Conservation (phyloP, 2,113 vertebrate genomes). For the Sisor rabdophorus region DNA sequence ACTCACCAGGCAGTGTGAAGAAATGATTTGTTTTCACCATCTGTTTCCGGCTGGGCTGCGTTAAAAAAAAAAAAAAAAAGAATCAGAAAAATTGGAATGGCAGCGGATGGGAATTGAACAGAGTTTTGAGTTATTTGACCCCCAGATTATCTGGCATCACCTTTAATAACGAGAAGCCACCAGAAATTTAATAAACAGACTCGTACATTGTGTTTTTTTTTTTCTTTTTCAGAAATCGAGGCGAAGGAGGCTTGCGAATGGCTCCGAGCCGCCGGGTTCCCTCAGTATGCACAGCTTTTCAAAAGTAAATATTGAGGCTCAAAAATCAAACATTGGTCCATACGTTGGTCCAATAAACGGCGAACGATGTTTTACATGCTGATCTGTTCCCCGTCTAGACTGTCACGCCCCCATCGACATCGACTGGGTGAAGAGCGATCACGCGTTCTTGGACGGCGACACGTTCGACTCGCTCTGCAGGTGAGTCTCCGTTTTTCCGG, state of each 20-base stretch:
- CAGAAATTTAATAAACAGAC: conserved; percentile 44
- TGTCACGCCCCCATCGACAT: conserved; percentile 72
- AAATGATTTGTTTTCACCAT: conserved; percentile 46
- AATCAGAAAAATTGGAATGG: conserved; percentile 34
- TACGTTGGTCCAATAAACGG: conserved; percentile 8
- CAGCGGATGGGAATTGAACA: conserved; percentile 40
- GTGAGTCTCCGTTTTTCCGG: conserved; percentile 49
- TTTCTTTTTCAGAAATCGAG: conserved; percentile 80
- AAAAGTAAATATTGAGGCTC: conserved; percentile 74
- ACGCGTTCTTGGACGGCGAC: conserved; percentile 76
- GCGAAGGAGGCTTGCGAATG: conserved; percentile 87
- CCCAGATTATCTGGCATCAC: conserved; percentile 45
- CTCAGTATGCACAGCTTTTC: conserved; percentile 86
- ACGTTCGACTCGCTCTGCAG: conserved; percentile 73
- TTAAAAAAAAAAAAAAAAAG: conserved; percentile 20
- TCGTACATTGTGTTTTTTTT: conserved; percentile 34
- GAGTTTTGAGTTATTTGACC: conserved; percentile 1
- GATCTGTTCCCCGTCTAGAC: conserved; percentile 59
- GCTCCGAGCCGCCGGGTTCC: conserved; percentile 84
- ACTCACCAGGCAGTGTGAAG: conserved; percentile 25
- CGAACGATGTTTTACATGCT: conserved; percentile 24
- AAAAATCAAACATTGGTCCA: not conserved
- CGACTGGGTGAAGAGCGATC: conserved; percentile 71
- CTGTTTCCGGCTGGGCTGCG: conserved; percentile 41
- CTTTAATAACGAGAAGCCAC: conserved; percentile 32